Evolutionary conservation across 2,113 vertebrate species (phyloP).

Genomic region (Theristicus caerulescens): DNA sequence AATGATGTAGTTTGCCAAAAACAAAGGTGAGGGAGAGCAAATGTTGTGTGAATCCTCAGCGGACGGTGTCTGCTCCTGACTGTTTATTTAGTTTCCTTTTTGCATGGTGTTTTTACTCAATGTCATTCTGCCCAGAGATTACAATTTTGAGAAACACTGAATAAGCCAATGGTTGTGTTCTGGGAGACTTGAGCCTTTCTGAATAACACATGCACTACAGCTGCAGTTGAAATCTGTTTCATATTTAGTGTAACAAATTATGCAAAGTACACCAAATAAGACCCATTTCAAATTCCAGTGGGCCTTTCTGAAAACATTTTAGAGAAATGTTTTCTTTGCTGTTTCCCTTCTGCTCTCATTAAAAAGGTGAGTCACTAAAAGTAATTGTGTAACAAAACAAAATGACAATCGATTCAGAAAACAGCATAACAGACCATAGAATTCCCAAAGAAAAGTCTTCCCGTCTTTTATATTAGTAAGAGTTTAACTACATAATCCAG

Average conservation of each 20-base stretch:
- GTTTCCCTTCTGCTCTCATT: slow-evolving; percentile 47
- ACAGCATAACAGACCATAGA: background rate
- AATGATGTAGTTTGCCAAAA: background rate
- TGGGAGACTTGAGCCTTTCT: background rate
- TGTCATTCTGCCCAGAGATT: background rate
- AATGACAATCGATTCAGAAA: background rate
- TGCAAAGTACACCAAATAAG: slow-evolving; percentile 70
- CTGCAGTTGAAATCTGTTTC: slow-evolving; percentile 67
- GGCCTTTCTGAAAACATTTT: slow-evolving; percentile 55
- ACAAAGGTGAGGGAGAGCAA: background rate
- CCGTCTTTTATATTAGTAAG: background rate
- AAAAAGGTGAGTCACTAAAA: slow-evolving; percentile 12
- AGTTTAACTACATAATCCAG: background rate
- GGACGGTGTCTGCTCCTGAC: background rate
- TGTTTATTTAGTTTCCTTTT: background rate
- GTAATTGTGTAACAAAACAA: background rate
- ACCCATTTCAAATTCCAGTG: slow-evolving; percentile 69
- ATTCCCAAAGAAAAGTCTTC: background rate
- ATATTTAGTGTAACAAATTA: slow-evolving; percentile 71
- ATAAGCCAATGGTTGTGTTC: background rate
- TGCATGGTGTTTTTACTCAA: background rate
- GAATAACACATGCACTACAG: slow-evolving; percentile 34
- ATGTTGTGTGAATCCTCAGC: background rate
- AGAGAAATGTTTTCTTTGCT: slow-evolving; percentile 58
- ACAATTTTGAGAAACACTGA: background rate